Conservation (phyloP, 2,113 vertebrate genomes). For the Microtus pennsylvanicus region DNA sequence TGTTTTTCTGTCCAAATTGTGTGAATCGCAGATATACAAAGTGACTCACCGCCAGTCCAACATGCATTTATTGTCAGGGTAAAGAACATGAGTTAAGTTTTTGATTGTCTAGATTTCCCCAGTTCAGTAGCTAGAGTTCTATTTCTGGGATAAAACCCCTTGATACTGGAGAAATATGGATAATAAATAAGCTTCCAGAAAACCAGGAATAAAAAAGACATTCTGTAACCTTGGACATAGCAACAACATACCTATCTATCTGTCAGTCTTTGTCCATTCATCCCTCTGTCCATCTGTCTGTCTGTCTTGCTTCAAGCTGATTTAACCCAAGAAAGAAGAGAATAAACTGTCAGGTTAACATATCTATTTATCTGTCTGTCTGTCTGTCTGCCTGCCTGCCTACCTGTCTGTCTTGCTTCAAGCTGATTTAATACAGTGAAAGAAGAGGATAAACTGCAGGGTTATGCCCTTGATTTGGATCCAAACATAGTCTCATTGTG, state of each 20-base stretch:
- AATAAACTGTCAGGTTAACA: too few species aligned
- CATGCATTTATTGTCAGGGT: not conserved
- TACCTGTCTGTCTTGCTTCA: not conserved
- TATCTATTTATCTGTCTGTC: not conserved
- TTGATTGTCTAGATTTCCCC: conserved; percentile 8
- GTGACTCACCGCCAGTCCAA: not conserved
- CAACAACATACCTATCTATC: not conserved
- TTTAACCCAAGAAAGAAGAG: conserved; percentile 14
- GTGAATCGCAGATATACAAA: not conserved
- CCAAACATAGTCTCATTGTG: not conserved
- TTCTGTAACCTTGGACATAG: conserved; percentile 28
- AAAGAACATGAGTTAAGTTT: not conserved
- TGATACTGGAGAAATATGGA: conserved; percentile 28
- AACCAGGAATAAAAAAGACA: conserved; percentile 16
- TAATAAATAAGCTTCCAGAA: conserved; percentile 60
- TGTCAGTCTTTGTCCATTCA: too few species aligned
- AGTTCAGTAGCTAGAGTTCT: conserved; percentile 2
- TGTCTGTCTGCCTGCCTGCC: too few species aligned
- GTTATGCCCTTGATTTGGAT: not conserved
- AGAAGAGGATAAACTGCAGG: not conserved
- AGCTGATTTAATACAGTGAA: not conserved
- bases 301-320: conserved; percentile 11
- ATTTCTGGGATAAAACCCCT: not conserved
- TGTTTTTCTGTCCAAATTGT: not conserved
- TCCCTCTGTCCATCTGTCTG: too few species aligned